Percentiles rank a stretch among this genome's conserved stretches.
Conservation (phyloP, 2,888 invertebrate species). For the Plagodis dolabraria region DNA sequence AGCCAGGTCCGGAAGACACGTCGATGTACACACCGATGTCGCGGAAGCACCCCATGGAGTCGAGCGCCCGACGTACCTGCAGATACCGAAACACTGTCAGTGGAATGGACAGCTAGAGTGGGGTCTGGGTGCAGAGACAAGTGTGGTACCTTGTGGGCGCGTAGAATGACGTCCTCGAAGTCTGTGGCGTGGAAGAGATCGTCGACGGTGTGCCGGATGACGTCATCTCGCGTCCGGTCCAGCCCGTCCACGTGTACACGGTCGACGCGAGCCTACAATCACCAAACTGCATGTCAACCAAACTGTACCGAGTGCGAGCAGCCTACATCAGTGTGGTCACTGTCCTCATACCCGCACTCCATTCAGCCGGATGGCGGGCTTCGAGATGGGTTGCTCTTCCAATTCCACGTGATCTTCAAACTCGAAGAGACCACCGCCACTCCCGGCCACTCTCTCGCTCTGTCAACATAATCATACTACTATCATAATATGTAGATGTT, state of each 20-base stretch:
- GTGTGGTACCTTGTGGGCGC: slow-evolving; percentile 83
- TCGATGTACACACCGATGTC: slow-evolving; percentile 95
- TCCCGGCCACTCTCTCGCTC: slow-evolving; percentile 17
- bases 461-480: neutral
- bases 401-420: slow-evolving; percentile 63
- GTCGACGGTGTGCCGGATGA: slow-evolving; percentile 90
- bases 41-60: slow-evolving; percentile 95
- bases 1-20: slow-evolving; percentile 90
- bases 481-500: no score
- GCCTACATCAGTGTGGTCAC: no score
- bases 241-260: slow-evolving; percentile 94
- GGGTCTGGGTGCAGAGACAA: neutral
- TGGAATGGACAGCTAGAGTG: neutral
- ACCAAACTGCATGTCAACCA: neutral
- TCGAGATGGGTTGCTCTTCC: slow-evolving; percentile 61
- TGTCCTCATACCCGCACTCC: slow-evolving; percentile 73
- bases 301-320: neutral
- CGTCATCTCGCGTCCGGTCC: slow-evolving; percentile 94
- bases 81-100: neutral
- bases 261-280: slow-evolving; percentile 91
- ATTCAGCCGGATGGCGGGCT: slow-evolving; percentile 78
- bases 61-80: slow-evolving; percentile 89
- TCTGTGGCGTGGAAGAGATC: slow-evolving; percentile 93
- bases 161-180: slow-evolving; percentile 93
- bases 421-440: slow-evolving; percentile 56